A percentile compares a stretch with the other conserved stretches of the same genome.
Conservation (phyloP, 92 coral and sea anemone genomes). For the Isaurus tuberculatus region DNA sequence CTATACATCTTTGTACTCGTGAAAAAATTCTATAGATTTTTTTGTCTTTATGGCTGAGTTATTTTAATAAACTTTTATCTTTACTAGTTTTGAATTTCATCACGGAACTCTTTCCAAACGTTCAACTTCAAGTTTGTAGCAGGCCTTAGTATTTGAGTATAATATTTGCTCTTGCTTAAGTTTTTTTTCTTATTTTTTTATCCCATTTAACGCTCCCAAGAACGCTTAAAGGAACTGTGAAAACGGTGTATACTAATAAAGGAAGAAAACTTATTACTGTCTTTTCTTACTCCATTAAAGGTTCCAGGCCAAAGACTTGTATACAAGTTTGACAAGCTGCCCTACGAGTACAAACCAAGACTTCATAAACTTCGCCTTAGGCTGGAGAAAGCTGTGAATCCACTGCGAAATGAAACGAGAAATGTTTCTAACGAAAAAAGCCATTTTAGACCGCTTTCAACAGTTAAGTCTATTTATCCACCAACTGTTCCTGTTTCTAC, state of each 20-base stretch:
- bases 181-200: too few relatives aligned
- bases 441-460: background rate
- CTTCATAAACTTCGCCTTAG: background rate
- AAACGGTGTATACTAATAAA: background rate
- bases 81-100: too few relatives aligned
- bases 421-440: background rate
- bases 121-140: too few relatives aligned
- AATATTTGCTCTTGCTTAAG: too few relatives aligned
- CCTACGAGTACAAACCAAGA: slow-evolving; percentile 37
- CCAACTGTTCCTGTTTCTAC: background rate
- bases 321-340: slow-evolving; percentile 35
- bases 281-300: background rate
- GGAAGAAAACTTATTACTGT: background rate
- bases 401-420: background rate
- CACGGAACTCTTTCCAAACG: too few relatives aligned
- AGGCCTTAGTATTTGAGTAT: too few relatives aligned
- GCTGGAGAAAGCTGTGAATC: background rate
- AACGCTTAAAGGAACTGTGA: background rate
- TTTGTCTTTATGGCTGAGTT: too few relatives aligned
- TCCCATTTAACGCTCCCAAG: too few relatives aligned
- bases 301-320: slow-evolving; percentile 47
- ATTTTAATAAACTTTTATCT: too few relatives aligned
- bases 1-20: too few relatives aligned
- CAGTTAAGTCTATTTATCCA: slow-evolving; percentile 3
- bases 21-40: too few relatives aligned